Evolutionary conservation across 2,888 invertebrate species (phyloP).

Genomic region (Tanypteryx hageni): DNA sequence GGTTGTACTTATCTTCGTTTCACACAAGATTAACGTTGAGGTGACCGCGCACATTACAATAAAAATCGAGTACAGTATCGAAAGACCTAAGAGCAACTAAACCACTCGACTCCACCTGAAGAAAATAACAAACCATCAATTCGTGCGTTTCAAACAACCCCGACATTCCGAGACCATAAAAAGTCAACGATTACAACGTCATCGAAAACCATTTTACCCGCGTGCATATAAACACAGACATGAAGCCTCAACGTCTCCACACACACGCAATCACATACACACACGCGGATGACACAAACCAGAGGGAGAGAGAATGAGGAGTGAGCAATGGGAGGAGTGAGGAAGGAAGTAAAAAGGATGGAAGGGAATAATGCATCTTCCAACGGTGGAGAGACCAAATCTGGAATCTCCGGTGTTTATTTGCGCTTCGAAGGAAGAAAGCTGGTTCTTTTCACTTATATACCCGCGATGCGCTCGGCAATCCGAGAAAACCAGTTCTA

Average conservation of each 20-base stretch:
- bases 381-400: constrained; percentile 58
- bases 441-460: constrained; percentile 64
- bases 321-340: neutral
- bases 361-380: constrained; percentile 56
- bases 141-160: neutral
- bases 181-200: constrained; percentile 35
- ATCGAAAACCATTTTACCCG: constrained; percentile 28
- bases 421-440: constrained; percentile 56
- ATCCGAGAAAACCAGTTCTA: constrained; percentile 53
- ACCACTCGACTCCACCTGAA: neutral
- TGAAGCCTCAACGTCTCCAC: constrained; percentile 9
- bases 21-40: no score
- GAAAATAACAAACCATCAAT: constrained; percentile 19
- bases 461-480: constrained; percentile 43
- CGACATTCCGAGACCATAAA: constrained; percentile 20
- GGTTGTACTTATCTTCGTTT: no score
- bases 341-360: neutral
- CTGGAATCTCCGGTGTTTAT: constrained; percentile 59
- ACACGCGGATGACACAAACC: constrained; percentile 40
- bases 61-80: neutral
- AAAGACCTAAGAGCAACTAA: neutral
- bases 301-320: constrained; percentile 35
- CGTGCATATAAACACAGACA: constrained; percentile 25
- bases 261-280: constrained; percentile 30
- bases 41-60: neutral